These are phyloP conservation scores for Choloepus didactylus DNA, from an alignment of 2,797 vertebrate species.

Conservation along the genomic window DNA sequence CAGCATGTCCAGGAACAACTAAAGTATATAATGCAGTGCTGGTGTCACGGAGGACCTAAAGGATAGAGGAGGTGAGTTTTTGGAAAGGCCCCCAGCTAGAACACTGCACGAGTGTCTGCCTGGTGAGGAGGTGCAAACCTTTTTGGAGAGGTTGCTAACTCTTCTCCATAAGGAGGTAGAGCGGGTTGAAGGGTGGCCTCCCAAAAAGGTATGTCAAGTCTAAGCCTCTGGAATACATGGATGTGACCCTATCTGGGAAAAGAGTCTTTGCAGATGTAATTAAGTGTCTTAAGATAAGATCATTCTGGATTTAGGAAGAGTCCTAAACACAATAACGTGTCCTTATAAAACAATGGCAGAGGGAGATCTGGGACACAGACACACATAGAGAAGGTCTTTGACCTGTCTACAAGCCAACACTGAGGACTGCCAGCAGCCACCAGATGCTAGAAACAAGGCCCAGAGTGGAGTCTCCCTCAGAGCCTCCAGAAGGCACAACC, in stretches of 20 bases:
- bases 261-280: not conserved
- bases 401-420: not conserved
- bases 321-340: not conserved
- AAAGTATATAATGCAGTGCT: not conserved
- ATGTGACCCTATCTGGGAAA: not conserved
- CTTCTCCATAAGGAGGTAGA: not conserved
- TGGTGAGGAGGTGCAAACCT: not conserved
- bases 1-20: not conserved
- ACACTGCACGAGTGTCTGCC: not conserved
- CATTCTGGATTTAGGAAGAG: not conserved
- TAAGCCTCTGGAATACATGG: not conserved
- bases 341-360: not conserved
- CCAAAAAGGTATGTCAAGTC: not conserved
- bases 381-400: not conserved
- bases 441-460: not conserved
- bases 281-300: not conserved
- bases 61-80: not conserved
- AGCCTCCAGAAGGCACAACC: not conserved
- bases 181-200: not conserved
- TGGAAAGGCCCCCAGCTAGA: not conserved
- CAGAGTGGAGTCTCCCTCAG: too few relatives aligned
- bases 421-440: too few relatives aligned
- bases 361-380: not conserved
- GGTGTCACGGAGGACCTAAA: not conserved
- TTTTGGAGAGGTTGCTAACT: not conserved